Evolutionary conservation across 37 sponge, comb jelly and placozoan genomes (phyloP), one percentile per base, ranked within the genome.

Genomic region (Haliclona indistincta): DNA sequence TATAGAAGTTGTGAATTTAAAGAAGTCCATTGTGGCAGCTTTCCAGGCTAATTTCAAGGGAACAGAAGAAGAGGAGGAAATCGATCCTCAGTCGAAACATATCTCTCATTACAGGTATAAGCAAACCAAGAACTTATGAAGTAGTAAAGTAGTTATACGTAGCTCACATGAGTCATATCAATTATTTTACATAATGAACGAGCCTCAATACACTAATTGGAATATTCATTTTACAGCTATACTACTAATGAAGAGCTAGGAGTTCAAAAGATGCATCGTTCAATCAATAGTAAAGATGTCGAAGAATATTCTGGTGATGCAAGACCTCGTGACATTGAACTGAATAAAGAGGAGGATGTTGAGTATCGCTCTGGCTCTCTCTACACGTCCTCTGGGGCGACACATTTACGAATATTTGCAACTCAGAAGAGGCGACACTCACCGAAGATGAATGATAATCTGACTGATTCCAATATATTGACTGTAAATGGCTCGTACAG

Each of bases 291-390:
- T n/a, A n/a, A n/a, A n/a, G 56, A 55, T 55, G 7, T 55, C 23
- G 28, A 5, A 28, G 28, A 55, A 5, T 55, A 55, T 55, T 55
- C 56, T 28, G 28, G 26, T 7, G 56, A 28, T 28, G 56, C 56
- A 3, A 23, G 56, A 28, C 26, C 26, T 23, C 23, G 28, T 3
- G 56, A 55, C 26, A 28, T 55, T 23, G 26, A 55, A 28, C 26
- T 55, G 56, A 28, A 55, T 23, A 55, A 55, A 5, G 56, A 55
- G 56, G 56, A 55, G 56, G 56, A n/a, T n/a, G n/a, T n/a, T n/a
- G n/a, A n/a, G n/a, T n/a, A n/a, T n/a, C n/a, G n/a, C n/a, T n/a
- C n/a, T 28, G 7, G 56, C 23, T 28, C 23, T 5, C 56, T 55
- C 7, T 55, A 55, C 56, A 23, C 23, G 26, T 55, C 56, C 4